phyloP scores from a whole-genome alignment of 1,140 invertebrate genomes.

The Drosophila lini region DNA sequence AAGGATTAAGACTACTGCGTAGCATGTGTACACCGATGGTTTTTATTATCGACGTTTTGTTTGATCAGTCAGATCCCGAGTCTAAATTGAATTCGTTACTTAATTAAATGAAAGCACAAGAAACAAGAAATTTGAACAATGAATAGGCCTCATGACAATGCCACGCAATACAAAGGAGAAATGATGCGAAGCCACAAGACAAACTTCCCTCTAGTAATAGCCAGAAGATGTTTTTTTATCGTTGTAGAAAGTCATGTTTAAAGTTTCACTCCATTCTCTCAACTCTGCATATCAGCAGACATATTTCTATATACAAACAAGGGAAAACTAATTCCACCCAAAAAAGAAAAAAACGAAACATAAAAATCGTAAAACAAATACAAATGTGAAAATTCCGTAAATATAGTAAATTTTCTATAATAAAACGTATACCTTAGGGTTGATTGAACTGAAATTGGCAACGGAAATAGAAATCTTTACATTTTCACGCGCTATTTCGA shows the following conservation, averaged over 20 bases:
- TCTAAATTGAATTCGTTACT: slow-evolving; percentile 57
- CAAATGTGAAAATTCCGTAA: slow-evolving; percentile 62
- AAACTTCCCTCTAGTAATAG: slow-evolving; percentile 57
- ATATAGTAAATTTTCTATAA: slow-evolving; percentile 64
- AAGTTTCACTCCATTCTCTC: slow-evolving; percentile 64
- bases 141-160: slow-evolving; percentile 64
- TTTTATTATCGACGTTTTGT: slow-evolving; percentile 32
- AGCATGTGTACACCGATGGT: slow-evolving; percentile 51
- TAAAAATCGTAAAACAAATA: slow-evolving; percentile 39
- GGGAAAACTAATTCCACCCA: slow-evolving; percentile 17
- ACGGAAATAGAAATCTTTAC: slow-evolving; percentile 30
- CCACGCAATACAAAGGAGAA: slow-evolving; percentile 51
- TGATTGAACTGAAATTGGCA: slow-evolving; percentile 41
- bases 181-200: slow-evolving; percentile 63
- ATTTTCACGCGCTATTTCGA: slow-evolving; percentile 34
- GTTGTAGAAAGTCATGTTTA: slow-evolving; percentile 47
- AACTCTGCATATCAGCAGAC: slow-evolving; percentile 67
- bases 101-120: slow-evolving; percentile 42
- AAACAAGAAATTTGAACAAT: slow-evolving; percentile 70
- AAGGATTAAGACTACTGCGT: slow-evolving; percentile 74
- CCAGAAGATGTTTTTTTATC: slow-evolving; percentile 36
- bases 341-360: slow-evolving; percentile 29
- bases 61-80: slow-evolving; percentile 19
- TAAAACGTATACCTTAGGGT: slow-evolving; percentile 23
- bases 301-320: slow-evolving; percentile 57